Evolutionary conservation across 2,113 vertebrate genomes (phyloP).

Genomic region (Lichenostomus cassidix): DNA sequence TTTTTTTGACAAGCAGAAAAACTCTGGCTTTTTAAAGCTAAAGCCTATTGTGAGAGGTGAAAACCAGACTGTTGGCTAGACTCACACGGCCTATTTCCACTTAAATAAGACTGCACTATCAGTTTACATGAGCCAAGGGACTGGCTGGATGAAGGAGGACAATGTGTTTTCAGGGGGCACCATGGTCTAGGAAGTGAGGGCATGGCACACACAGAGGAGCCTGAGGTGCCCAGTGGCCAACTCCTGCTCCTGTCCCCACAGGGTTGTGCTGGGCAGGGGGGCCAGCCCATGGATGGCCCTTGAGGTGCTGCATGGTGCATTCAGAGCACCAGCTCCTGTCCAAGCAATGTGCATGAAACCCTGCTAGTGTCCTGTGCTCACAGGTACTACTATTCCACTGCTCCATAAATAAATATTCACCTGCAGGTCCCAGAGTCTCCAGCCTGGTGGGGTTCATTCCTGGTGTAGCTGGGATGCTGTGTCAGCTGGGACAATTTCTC

Average conservation of each 20-base stretch:
- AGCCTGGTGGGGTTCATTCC: background rate
- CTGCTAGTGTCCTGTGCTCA: accelerated
- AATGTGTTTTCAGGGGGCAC: background rate
- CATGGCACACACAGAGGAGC: accelerated
- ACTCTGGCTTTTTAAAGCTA: slow-evolving; percentile 23
- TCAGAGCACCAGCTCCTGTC: background rate
- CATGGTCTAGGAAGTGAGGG: background rate
- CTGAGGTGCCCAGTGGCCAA: accelerated
- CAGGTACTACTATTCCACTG: accelerated
- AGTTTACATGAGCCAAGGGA: background rate
- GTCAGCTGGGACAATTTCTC: background rate
- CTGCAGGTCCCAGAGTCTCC: background rate
- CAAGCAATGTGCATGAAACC: accelerated
- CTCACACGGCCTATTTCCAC: background rate
- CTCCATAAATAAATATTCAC: background rate
- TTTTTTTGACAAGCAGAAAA: slow-evolving; percentile 54
- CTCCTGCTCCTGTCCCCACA: accelerated
- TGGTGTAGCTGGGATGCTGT: background rate
- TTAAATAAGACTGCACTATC: background rate
- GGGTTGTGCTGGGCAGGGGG: background rate
- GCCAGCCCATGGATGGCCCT: background rate
- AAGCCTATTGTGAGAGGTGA: slow-evolving; percentile 43
- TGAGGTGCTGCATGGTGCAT: accelerated
- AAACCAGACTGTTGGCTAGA: slow-evolving; percentile 17
- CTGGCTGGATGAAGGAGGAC: background rate